A percentile compares a stretch with the other conserved stretches of the same genome.
Conservation (phyloP, 2,888 invertebrate genomes). For the Epinotia demarniana region DNA sequence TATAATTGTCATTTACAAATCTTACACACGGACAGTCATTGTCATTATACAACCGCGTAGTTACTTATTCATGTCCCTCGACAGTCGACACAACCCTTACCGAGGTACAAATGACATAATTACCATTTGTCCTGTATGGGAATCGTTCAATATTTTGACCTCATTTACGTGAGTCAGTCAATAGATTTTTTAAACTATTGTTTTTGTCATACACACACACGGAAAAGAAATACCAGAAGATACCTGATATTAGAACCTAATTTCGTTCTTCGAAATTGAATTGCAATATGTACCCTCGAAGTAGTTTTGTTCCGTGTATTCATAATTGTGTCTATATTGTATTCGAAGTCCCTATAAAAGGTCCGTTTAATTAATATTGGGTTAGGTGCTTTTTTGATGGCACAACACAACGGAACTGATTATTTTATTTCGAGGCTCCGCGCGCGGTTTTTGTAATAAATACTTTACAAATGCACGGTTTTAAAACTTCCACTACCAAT, state of each 20-base stretch:
- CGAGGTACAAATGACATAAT: constrained; percentile 30
- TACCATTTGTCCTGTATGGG: constrained; percentile 26
- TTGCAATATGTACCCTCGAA: too few species aligned
- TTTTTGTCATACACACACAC: neutral
- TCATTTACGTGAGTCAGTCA: constrained; percentile 6
- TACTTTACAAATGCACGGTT: too few species aligned
- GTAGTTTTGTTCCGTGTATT: too few species aligned
- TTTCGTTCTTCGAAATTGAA: too few species aligned
- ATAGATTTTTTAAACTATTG: neutral
- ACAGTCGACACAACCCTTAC: constrained; percentile 2
- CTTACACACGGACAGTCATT: constrained; percentile 44
- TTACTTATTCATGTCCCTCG: constrained; percentile 35
- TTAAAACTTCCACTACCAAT: too few species aligned
- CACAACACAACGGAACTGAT: neutral
- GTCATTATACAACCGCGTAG: constrained; percentile 50
- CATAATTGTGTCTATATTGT: too few species aligned
- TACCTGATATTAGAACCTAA: too few species aligned
- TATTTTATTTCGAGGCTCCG: neutral
- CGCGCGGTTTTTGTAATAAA: too few species aligned
- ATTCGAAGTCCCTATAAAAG: too few species aligned
- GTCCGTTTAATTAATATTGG: too few species aligned
- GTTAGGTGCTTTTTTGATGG: neutral
- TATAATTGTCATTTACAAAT: constrained; percentile 53
- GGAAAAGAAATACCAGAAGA: neutral
- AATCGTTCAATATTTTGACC: constrained; percentile 22